Evolutionary conservation across 53 echinoderm and acorn worm genomes (phyloP), one percentile per base, ranked within the genome.

Genomic region (Pentamera pediparva): DNA sequence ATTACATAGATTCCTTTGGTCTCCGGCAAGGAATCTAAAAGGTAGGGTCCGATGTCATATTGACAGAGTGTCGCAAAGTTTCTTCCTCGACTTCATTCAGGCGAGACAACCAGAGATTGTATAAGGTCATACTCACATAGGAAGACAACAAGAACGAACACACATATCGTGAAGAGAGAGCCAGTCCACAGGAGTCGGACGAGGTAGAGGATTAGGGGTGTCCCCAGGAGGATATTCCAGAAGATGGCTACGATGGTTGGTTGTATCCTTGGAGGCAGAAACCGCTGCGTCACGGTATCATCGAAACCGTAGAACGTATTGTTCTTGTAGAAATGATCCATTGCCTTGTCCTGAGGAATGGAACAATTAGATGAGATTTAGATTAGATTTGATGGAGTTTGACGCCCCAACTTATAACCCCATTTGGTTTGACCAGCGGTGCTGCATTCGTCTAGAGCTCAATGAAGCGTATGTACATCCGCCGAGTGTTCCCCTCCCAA

Each of bases 231-330:
- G 6, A 47, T 12, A 5, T 81, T 36, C 91, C 91, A 91, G 80
- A 91, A 91, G 35, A 35, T 51, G 60, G 79, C 81, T 27, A 91
- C 77, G 19, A 86, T 38, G 35, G 83, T 71, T 4, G 91, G 84
- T 37, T 43, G 65, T 60, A 62, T 75, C n/a, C 74, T 48, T 17
- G 64, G 67, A 3, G 83, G 86, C 33, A 86, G 32, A 40, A 67
- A 45, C 40, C 47, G 47, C 26, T 80, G 57, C 20, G 19, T 32
- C 34, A 55, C 47, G 27, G 53, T 75, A 12, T 77, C 38, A 38
- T 89, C 74, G 54, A 75, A 92, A 12, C 92, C 92, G 7, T 37
- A 70, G 60, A 89, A 92, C 4, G 88, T 85, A 60, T 89, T 79
- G 56, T 92, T 39, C 32, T 92, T 43, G 18, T 79, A 34, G 53